A percentile compares a stretch with the other conserved stretches of the same genome.
phyloP scores from a whole-genome alignment of 1,140 invertebrate genomes.

The Zaprionus capensis region DNA sequence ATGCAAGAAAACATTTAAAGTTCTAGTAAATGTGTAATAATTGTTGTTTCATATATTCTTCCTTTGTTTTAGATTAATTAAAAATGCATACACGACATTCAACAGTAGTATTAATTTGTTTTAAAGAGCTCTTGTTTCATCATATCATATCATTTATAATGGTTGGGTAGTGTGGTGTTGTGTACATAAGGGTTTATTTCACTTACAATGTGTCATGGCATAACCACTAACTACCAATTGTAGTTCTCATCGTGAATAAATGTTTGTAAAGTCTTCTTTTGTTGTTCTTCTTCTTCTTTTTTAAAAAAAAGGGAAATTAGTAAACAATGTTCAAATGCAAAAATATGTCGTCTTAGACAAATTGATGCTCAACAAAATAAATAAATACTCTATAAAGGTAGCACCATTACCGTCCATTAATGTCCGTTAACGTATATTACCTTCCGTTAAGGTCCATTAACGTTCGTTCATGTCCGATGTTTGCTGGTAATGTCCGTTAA shows the following conservation, averaged over 20 bases:
- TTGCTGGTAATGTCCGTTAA: too few relatives aligned
- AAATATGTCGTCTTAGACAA: neutral
- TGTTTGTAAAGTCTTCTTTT: neutral
- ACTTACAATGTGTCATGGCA: neutral
- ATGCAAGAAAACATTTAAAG: slow-evolving; percentile 55
- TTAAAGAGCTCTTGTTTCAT: slow-evolving; percentile 8
- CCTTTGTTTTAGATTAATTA: slow-evolving; percentile 33
- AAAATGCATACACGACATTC: slow-evolving; percentile 48
- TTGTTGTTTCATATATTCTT: slow-evolving; percentile 20
- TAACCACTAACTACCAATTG: neutral
- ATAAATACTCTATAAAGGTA: too few relatives aligned
- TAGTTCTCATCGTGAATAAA: neutral
- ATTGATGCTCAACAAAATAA: too few relatives aligned
- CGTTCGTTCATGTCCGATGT: too few relatives aligned
- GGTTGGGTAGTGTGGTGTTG: neutral
- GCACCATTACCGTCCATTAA: too few relatives aligned
- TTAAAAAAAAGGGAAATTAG: neutral
- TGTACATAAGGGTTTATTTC: neutral
- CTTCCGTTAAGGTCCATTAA: too few relatives aligned
- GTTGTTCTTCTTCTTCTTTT: neutral
- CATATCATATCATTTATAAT: neutral
- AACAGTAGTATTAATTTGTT: slow-evolving; percentile 14
- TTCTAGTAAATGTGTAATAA: slow-evolving; percentile 40
- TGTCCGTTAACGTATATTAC: too few relatives aligned
- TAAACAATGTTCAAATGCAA: neutral